Conservation (phyloP, 2,113 vertebrate species). For the Amazona vittata region DNA sequence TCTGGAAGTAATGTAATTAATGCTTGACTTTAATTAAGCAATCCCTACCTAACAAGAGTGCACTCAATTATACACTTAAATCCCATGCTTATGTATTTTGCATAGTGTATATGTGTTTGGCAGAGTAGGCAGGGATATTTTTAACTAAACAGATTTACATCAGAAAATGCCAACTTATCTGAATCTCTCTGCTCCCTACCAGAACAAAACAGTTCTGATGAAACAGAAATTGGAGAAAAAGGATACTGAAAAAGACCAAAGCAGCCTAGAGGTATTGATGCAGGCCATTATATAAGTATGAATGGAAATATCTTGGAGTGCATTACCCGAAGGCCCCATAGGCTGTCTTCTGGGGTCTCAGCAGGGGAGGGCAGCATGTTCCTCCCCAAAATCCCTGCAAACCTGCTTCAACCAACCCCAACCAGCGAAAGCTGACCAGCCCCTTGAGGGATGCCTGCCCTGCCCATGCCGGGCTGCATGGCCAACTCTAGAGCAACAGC, state of each 20-base stretch:
- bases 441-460: neutral
- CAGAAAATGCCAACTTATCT: neutral
- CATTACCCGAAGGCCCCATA: rapidly evolving
- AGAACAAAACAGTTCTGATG: neutral
- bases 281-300: neutral
- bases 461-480: rapidly evolving
- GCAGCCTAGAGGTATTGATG: neutral
- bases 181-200: neutral
- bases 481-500: rapidly evolving
- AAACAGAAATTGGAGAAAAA: neutral
- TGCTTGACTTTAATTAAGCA: slow-evolving; percentile 27
- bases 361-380: rapidly evolving
- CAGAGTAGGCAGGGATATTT: neutral
- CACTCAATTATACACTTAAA: neutral
- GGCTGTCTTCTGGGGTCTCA: neutral
- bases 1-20: neutral
- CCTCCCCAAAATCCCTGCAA: rapidly evolving
- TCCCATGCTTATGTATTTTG: neutral
- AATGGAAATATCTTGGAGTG: neutral
- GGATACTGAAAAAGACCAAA: neutral
- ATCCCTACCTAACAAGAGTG: neutral
- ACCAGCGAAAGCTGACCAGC: rapidly evolving
- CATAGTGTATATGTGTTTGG: neutral
- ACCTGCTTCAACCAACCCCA: rapidly evolving
- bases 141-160: neutral